phyloP scores from a whole-genome alignment of 2,797 vertebrate genomes.

The Phaenicophaeus curvirostris region DNA sequence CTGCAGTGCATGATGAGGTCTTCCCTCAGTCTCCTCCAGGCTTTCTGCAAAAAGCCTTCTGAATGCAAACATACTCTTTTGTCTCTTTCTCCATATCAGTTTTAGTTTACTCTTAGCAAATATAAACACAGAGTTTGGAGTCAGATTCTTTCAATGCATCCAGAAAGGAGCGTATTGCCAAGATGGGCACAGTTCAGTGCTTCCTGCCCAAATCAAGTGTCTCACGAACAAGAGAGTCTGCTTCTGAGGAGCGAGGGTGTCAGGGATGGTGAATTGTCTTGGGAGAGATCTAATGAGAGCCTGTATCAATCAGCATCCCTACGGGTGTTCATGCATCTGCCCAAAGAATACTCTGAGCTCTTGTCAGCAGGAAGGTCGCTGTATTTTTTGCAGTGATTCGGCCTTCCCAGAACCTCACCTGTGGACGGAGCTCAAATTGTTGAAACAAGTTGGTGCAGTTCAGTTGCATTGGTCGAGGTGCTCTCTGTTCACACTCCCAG shows the following conservation, averaged over 20 bases:
- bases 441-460: not conserved
- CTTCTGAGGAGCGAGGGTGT: not conserved
- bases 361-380: not conserved
- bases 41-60: not conserved
- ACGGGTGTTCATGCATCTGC: not conserved
- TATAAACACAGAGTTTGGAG: rapidly evolving
- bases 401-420: not conserved
- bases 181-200: not conserved
- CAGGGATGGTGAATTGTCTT: not conserved
- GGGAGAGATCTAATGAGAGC: not conserved
- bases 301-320: not conserved
- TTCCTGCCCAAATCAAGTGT: not conserved
- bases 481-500: not conserved
- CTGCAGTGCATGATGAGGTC: too few species aligned
- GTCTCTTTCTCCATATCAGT: not conserved
- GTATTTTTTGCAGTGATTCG: not conserved
- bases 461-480: not conserved
- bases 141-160: not conserved
- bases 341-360: not conserved
- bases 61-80: not conserved
- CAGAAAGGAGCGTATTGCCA: not conserved
- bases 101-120: not conserved
- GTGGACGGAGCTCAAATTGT: not conserved
- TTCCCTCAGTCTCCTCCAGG: too few species aligned
- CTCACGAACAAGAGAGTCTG: not conserved